Base-by-base conservation (phyloP, 2,113 vertebrate species). In the Scomber scombrus region DNA sequence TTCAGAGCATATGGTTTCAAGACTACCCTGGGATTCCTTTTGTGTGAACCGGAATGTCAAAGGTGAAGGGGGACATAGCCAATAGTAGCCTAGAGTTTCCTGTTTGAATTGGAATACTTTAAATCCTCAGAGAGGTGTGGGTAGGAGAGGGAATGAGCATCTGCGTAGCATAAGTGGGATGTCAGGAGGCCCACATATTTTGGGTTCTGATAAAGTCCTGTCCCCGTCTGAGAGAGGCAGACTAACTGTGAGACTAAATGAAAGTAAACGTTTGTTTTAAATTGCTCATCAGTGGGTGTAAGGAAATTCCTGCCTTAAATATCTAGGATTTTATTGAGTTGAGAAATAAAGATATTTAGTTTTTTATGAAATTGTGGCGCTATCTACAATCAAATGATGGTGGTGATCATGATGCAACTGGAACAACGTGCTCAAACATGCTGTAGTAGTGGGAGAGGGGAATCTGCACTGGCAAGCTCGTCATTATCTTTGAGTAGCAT, bases 81-180 rank as follows among this genome's bases (percentile, higher is more conserved):
- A 80, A 58, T 73, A 52, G 63, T 56, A 40, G 34, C 34, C 34
- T 40, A 75, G 80, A 31, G 58, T 61, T 92, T 93, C 85, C 86
- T 81, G 81, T 88, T 83, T 54, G 13, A 87, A 63, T 11, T 49
- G 29, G 78, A 90, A 93, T 93, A 89, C 63, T 79, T 92, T 1
- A 85, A 92, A 76, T 92, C 92, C 92, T 88, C 60, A 58, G 89
- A 93, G 81, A 90, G 78, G 70, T 86, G 84, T 81, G 77, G 77
- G 71, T 67, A 73, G 87, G 43, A 14, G 52, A 52, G 64, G 43
- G 76, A 88, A 74, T 61, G 50, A 75, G 54, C 58, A 49, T 67
- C 75, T 69, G 54, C 62, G 21, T 52, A 69, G 29, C 47, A 60
- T 43, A 19, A 58, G 66, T 62, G 52, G 46, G n/a, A 82, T 57